These are phyloP conservation scores for Drosophila sucinea DNA, from an alignment of 1,140 invertebrate genomes.

Conservation along the genomic window DNA sequence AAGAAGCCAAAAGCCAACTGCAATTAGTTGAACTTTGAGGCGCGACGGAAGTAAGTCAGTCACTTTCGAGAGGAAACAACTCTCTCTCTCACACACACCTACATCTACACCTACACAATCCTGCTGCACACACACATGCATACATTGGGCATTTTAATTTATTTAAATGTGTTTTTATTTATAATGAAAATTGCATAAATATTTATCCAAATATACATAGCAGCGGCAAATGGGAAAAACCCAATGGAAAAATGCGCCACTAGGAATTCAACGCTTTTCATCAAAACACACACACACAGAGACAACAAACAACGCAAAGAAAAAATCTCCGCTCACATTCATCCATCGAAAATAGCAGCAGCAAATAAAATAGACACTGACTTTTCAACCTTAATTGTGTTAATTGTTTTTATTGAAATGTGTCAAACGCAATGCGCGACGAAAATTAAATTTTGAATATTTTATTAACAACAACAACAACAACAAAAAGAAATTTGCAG, in stretches of 20 bases:
- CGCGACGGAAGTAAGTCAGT: neutral
- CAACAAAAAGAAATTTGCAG: slow-evolving; percentile 25
- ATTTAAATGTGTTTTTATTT: slow-evolving; percentile 47
- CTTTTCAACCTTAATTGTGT: slow-evolving; percentile 53
- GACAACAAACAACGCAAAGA: neutral
- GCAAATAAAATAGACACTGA: slow-evolving; percentile 45
- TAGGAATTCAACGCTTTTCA: neutral
- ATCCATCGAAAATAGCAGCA: slow-evolving; percentile 25
- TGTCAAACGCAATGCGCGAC: slow-evolving; percentile 61
- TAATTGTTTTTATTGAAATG: slow-evolving; percentile 65
- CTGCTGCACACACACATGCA: neutral
- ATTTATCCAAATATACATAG: slow-evolving; percentile 35
- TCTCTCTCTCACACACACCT: neutral
- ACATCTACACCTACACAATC: neutral
- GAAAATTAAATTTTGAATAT: slow-evolving; percentile 62
- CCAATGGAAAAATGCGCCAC: slow-evolving; percentile 18
- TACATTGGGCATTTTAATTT: slow-evolving; percentile 27
- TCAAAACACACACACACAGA: no score
- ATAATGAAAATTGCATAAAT: slow-evolving; percentile 56
- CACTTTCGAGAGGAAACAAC: slow-evolving; percentile 11
- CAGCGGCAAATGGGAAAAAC: slow-evolving; percentile 18
- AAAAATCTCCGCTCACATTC: neutral
- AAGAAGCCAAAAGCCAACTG: slow-evolving; percentile 24
- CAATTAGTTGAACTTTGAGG: slow-evolving; percentile 21
- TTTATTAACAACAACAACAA: slow-evolving; percentile 38